Evolutionary conservation across 92 coral and sea anemone genomes (phyloP), one percentile per base, ranked within the genome.

Genomic region (Metridium senile): DNA sequence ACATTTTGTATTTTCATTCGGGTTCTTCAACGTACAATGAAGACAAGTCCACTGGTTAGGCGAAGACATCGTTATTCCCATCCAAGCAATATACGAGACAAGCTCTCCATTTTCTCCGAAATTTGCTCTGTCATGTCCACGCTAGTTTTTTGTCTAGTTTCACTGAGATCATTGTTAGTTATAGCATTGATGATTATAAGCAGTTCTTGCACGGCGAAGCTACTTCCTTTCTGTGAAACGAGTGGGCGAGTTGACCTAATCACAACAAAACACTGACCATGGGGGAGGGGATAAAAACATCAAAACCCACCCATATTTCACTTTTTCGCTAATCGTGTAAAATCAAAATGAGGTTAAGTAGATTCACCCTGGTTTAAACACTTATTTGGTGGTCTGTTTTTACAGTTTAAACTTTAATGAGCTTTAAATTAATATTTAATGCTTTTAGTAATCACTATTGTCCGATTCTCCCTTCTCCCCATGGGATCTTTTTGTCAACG

Each of bases 11-110:
- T 57, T 71, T 29, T 62, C 80, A 22, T 66, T 78, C 0, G 82
- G 58, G 82, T 89, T 89, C 26, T 76, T 57, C 72, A 85, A 30
- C 11, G 98, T 93, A 58, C 99, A 96, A 28, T 83, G 71, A 46
- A 70, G 85, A 33, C 99, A 96, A 22, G 75, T 84, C 99, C 99
- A 96, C 39, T 70, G 71, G 61, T 80, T 79, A 1, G 30, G 63
- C 22, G 80, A 69, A 0, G 92, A 81, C 28, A 71, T 78, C 17
- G 66, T 85, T 9, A 70, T 71, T 66, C 91, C 93, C 87, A 88
- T 91, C 59, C 39, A 22, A 33, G 19, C 20, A 26, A 23, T 34
- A 0, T 72, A 17, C 43, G 31, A 57, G 7, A 11, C 45, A 21
- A 35, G 20, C 51, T 67, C 13, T 52, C n/a, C 25, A 33, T 46